Evolutionary conservation across 2,888 invertebrate species (phyloP).

Genomic region (Tetragonula carbonaria): DNA sequence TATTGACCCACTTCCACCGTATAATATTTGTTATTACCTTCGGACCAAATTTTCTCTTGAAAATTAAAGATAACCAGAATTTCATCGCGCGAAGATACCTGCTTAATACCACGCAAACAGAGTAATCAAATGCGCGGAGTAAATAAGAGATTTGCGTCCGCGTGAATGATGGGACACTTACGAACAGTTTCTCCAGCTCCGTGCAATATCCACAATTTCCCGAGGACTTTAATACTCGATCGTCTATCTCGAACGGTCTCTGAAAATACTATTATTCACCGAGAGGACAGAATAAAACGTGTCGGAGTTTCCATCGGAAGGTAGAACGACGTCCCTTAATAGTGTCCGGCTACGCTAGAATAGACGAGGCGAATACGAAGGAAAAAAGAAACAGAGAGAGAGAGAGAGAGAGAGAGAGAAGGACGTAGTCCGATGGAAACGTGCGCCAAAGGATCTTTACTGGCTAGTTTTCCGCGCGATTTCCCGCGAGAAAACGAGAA

Average conservation of each 20-base stretch:
- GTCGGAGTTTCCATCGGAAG: constrained; percentile 31
- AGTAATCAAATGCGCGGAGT: fast-evolving
- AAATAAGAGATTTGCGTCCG: background rate
- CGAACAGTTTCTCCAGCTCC: background rate
- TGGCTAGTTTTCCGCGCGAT: constrained; percentile 81
- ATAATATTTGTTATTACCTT: background rate
- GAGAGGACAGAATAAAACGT: constrained; percentile 41
- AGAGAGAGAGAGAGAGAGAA: background rate
- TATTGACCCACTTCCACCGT: background rate
- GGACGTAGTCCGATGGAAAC: constrained; percentile 38
- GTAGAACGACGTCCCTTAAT: constrained; percentile 46
- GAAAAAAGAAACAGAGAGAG: background rate
- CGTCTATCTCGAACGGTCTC: constrained; percentile 1
- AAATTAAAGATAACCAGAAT: background rate
- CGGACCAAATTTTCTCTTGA: background rate
- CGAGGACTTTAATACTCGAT: constrained; percentile 26
- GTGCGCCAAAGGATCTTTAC: constrained; percentile 73
- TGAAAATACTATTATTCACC: constrained; percentile 46
- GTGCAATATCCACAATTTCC: constrained; percentile 9
- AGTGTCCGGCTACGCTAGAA: constrained; percentile 54
- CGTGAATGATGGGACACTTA: background rate
- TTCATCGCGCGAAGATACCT: background rate
- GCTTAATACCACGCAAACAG: too few relatives aligned
- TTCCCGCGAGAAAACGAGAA: constrained; percentile 79
- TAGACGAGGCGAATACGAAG: constrained; percentile 47